Percentiles rank a stretch among this genome's conserved stretches.
Conservation (phyloP, 2,888 invertebrate genomes). For the Hyposoter dolosus region DNA sequence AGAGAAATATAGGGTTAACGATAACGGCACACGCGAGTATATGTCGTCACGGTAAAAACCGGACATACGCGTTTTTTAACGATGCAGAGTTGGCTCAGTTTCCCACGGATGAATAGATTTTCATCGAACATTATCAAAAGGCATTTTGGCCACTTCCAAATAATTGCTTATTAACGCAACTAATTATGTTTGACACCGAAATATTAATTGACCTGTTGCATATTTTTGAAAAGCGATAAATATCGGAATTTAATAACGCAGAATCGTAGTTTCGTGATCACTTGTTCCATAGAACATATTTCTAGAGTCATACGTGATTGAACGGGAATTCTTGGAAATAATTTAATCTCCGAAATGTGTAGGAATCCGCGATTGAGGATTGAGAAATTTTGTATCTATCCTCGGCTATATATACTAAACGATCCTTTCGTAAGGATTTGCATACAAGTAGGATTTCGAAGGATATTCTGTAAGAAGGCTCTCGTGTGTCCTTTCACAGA, state of each 20-base stretch:
- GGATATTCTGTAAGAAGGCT: conserved; percentile 55
- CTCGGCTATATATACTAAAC: conserved; percentile 39
- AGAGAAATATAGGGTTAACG: neutral
- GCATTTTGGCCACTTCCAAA: too few species aligned
- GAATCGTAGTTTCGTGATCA: neutral
- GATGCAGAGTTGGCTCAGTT: too few species aligned
- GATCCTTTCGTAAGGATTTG: conserved; percentile 62
- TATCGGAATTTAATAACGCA: neutral
- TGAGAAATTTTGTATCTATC: conserved; percentile 59
- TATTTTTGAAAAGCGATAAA: neutral
- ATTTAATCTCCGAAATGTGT: neutral
- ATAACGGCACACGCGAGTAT: neutral
- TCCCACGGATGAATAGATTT: too few species aligned
- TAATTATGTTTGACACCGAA: neutral
- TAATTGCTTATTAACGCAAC: neutral
- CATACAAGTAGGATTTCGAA: conserved; percentile 61
- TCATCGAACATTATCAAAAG: too few species aligned
- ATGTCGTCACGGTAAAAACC: too few species aligned
- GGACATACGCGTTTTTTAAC: too few species aligned
- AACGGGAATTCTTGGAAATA: neutral
- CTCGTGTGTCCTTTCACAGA: conserved; percentile 50
- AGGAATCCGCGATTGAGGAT: neutral
- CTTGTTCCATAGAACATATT: neutral
- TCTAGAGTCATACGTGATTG: neutral
- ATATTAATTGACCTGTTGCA: neutral